These are phyloP conservation scores for Sarcophaga caerulescens DNA, from an alignment of 2,888 invertebrate species.

Conservation along the genomic window DNA sequence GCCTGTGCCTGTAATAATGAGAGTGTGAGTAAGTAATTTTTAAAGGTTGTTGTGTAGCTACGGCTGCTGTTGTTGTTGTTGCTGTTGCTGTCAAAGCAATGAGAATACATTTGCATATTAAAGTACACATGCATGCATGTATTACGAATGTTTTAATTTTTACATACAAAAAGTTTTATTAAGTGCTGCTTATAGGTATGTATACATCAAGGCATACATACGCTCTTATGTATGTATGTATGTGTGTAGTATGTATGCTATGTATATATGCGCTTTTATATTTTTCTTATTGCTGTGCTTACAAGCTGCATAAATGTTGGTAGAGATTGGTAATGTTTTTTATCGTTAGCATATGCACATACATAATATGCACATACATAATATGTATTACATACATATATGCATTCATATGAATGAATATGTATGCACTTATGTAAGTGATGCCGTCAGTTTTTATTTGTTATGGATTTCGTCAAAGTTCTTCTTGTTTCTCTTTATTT, in stretches of 20 bases:
- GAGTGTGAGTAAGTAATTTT: no score
- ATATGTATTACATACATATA: no score
- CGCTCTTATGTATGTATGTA: not conserved
- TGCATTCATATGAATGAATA: no score
- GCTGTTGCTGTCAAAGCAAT: no score
- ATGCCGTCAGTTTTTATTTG: constrained; percentile 58
- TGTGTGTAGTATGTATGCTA: not conserved
- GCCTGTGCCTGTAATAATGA: no score
- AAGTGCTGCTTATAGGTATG: no score
- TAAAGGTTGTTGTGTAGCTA: no score
- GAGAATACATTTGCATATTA: not conserved
- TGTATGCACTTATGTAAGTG: constrained; percentile 48
- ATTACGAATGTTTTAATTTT: not conserved
- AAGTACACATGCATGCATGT: not conserved
- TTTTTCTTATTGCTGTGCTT: not conserved
- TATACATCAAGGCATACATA: not conserved
- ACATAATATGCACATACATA: constrained; percentile 6
- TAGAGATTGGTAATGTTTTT: constrained; percentile 19
- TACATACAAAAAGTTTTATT: no score
- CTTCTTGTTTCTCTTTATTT: no score
- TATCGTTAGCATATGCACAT: constrained; percentile 50
- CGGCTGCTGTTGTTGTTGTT: no score
- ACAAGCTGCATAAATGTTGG: not conserved
- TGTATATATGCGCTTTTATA: not conserved
- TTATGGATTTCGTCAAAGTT: constrained; percentile 33